Evolutionary conservation across 2,888 invertebrate genomes (phyloP), one percentile per base, ranked within the genome.

Genomic region (Drosophila kuntzei): DNA sequence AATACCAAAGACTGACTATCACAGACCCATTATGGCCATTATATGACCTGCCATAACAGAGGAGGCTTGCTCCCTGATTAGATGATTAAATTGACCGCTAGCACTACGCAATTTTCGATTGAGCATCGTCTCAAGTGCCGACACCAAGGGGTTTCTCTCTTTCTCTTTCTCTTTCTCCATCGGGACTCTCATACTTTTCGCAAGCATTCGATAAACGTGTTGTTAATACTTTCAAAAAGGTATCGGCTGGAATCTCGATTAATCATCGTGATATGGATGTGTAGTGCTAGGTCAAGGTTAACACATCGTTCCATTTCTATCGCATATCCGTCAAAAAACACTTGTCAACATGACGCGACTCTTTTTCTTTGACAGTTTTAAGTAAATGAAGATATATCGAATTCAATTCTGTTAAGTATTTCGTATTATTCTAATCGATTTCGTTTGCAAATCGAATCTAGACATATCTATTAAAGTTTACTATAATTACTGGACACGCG

Each of bases 221-320:
- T 41, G 41, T 57, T 66, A 77, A 72, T 44, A 44, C 16, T 58
- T 55, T 0, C 16, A 25, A 41, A 18, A 20, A 12, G 51, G 63
- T 73, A 64, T 76, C 59, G 50, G 22, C 11, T 37, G 12, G 16
- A 16, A 63, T 11, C 5, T 22, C 12, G 51, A 25, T 53, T 54
- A 46, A 32, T 39, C 34, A 22, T 36, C 29, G 27, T 43, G 87
- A 78, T 81, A 77, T 53, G 34, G 25, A 57, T 62, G 54, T 64
- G 64, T 75, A 60, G 79, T 62, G 60, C 57, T 82, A 85, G 88
- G 81, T 82, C 88, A 82, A 85, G 81, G 83, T 41, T 66, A 25
- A n/a, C 7, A 12, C 66, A 39, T 51, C 14, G 37, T 7, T 9
- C 4, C 20, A 50, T 39, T 47, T 32, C 22, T 60, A 80, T 80